These are phyloP conservation scores for Anguilla rostrata DNA, from an alignment of 2,113 vertebrate genomes.

Conservation along the genomic window DNA sequence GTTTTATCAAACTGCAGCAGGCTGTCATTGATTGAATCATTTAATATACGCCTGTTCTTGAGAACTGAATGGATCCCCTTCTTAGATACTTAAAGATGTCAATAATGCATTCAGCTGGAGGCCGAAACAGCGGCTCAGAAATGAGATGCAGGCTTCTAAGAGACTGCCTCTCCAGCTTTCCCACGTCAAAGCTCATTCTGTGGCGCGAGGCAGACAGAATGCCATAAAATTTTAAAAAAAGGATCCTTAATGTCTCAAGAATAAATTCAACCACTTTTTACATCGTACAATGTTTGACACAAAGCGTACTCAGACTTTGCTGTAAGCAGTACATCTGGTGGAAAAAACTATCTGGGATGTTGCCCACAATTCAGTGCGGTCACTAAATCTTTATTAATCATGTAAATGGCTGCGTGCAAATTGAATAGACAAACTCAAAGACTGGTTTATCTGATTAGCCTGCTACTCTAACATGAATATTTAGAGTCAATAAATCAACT, in stretches of 20 bases:
- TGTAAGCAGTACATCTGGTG: not conserved
- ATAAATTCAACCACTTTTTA: not conserved
- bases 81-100: not conserved
- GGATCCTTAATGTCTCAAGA: not conserved
- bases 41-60: not conserved
- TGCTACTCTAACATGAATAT: not conserved
- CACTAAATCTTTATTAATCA: conserved; percentile 1
- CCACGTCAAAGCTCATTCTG: not conserved
- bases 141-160: not conserved
- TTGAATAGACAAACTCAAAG: not conserved
- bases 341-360: not conserved
- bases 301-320: not conserved
- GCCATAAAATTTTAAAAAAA: not conserved
- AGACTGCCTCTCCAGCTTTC: not conserved
- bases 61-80: not conserved
- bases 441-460: not conserved
- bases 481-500: not conserved
- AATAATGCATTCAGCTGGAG: not conserved
- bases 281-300: not conserved
- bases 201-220: not conserved
- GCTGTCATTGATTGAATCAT: not conserved
- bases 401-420: not conserved
- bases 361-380: not conserved
- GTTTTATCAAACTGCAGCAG: not conserved
- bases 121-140: not conserved